Conservation (phyloP, 2,113 vertebrate genomes). For the Oreochromis tanganicae region DNA sequence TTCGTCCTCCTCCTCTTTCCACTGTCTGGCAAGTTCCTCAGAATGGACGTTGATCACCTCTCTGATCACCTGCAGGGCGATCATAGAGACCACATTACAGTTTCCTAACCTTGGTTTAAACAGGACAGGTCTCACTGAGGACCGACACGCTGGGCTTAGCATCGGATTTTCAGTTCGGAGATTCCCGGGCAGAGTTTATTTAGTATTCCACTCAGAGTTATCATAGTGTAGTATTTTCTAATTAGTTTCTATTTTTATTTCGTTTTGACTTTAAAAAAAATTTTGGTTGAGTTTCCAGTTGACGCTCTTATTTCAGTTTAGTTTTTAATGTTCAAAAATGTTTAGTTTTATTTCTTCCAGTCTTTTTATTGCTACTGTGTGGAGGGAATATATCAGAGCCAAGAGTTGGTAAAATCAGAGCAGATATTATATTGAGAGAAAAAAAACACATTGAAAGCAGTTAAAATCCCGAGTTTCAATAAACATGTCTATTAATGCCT, state of each 20-base stretch:
- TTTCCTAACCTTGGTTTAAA: neutral
- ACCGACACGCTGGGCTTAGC: accelerated
- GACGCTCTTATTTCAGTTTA: neutral
- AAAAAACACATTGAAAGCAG: neutral
- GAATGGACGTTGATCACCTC: slow-evolving; percentile 94
- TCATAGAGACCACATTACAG: neutral
- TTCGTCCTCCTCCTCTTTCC: slow-evolving; percentile 80
- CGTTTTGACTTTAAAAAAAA: accelerated
- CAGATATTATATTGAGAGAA: neutral
- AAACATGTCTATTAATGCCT: neutral
- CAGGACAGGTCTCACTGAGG: neutral
- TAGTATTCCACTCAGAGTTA: neutral
- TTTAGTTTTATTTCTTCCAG: neutral
- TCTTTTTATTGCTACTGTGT: neutral
- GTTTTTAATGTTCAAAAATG: neutral
- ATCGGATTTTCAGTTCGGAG: neutral
- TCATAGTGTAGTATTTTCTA: neutral
- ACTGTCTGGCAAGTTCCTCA: slow-evolving; percentile 83
- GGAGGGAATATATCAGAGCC: accelerated
- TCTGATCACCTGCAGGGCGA: slow-evolving; percentile 81
- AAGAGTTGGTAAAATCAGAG: accelerated
- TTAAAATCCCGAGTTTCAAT: accelerated
- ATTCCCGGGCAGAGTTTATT: neutral
- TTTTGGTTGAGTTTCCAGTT: neutral
- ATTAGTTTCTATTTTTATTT: neutral